Evolutionary conservation across 2,797 vertebrate species (phyloP), one percentile per base, ranked within the genome.

Genomic region (Enteromius paludinosus): DNA sequence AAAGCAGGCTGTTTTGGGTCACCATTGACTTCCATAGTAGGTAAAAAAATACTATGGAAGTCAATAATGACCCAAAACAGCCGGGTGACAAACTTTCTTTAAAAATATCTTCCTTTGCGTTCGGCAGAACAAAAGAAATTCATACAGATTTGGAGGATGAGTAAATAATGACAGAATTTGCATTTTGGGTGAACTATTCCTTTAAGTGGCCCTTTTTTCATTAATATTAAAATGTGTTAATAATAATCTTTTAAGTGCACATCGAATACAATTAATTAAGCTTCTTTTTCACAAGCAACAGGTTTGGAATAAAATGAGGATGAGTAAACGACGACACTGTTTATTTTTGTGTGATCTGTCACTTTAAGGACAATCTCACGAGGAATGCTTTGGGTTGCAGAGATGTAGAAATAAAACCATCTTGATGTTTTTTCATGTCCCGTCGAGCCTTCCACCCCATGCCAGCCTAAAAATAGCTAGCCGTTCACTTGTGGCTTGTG

Each of bases 401-500:
- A 59, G 20, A 62, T 20, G 52, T 41, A 59, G 72, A 45, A 76
- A 30, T 62, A 62, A 76, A 76, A 62, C 74, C 23, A 30, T 62
- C 10, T 28, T 59, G 23, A 12, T 30, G 9, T 14, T 76, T 61
- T 43, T 80, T 47, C 12, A 71, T 45, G 28, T 49, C 41, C 54
- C 9, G 20, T 64, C 0, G 28, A 49, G 41, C 47, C 54, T 62
- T 72, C 41, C 5, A 18, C 15, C 45, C 61, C 15, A 68, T 43
- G 23, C 35, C 45, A 41, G 15, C 12, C 81, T 83, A 70, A 45
- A 77, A 59, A 76, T 83, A 83, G 52, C 73, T 8, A 20, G 18
- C 38, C 3, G 33, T 65, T 33, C 70, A 56, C 33, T 76, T 83
- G 61, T 73, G 74, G 64, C 56, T 76, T 74, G 23, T 45, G 78